Evolutionary conservation across 2,888 invertebrate genomes (phyloP).

Genomic region (Lasioglossum lativentre): DNA sequence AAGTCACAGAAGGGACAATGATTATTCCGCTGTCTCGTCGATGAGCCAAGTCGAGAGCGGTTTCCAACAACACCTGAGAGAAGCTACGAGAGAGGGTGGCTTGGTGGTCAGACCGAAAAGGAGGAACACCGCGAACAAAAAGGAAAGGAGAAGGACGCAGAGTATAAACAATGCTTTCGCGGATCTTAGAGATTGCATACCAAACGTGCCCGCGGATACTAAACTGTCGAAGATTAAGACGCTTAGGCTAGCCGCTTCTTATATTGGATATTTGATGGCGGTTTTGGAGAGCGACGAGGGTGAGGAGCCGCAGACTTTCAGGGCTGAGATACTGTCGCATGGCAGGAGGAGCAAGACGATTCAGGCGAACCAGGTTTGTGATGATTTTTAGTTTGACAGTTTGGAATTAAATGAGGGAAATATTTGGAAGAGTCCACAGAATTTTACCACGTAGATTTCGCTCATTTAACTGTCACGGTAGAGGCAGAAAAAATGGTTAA

Average conservation of each 20-base stretch:
- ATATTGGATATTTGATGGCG: slow-evolving; percentile 96
- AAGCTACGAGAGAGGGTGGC: slow-evolving; percentile 65
- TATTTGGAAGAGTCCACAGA: not conserved
- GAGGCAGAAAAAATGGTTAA: not conserved
- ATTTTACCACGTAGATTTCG: not conserved
- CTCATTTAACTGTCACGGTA: not conserved
- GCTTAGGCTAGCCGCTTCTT: slow-evolving; percentile 95
- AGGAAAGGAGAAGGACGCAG: slow-evolving; percentile 95
- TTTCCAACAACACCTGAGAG: slow-evolving; percentile 70
- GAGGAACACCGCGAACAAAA: slow-evolving; percentile 96
- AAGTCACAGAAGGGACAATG: slow-evolving; percentile 57
- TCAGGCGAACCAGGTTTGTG: slow-evolving; percentile 76
- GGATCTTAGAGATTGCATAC: slow-evolving; percentile 96
- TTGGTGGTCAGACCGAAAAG: slow-evolving; percentile 86
- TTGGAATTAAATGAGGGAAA: not conserved
- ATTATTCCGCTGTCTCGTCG: slow-evolving; percentile 48
- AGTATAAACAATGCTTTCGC: slow-evolving; percentile 98
- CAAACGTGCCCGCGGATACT: slow-evolving; percentile 98
- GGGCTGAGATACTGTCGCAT: slow-evolving; percentile 90
- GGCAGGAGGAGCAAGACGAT: slow-evolving; percentile 79
- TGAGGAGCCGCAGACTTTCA: slow-evolving; percentile 92
- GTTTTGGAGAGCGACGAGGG: slow-evolving; percentile 94
- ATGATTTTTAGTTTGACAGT: not conserved
- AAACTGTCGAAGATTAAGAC: slow-evolving; percentile 99
- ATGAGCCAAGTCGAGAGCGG: slow-evolving; percentile 44